Evolutionary conservation across 2,888 invertebrate genomes (phyloP).

Genomic region (Augiades crinisus): DNA sequence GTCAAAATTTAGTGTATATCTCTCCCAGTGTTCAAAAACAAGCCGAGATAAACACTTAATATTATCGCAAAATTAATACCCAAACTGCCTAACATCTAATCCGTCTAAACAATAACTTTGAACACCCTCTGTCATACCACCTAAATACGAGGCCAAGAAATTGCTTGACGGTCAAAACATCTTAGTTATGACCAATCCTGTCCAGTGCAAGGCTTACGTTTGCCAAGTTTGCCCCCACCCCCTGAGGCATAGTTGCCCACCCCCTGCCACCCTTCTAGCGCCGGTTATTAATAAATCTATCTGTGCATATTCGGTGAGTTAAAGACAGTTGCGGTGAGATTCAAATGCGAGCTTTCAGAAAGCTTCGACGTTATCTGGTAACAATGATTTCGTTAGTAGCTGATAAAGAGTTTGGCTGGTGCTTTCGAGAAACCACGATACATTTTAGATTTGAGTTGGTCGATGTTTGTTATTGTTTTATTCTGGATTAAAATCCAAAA

Average conservation of each 20-base stretch:
- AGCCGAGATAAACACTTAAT: slow-evolving; percentile 40
- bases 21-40: slow-evolving; percentile 24
- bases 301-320: slow-evolving; percentile 69
- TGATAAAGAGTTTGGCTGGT: slow-evolving; percentile 12
- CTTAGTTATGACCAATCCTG: slow-evolving; percentile 81
- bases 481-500: too few relatives aligned
- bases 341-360: slow-evolving; percentile 27
- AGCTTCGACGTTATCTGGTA: slow-evolving; percentile 38
- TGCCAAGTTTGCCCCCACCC: slow-evolving; percentile 69
- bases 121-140: slow-evolving; percentile 63
- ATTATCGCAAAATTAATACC: slow-evolving; percentile 56
- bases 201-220: slow-evolving; percentile 76
- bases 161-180: slow-evolving; percentile 80
- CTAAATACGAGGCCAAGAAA: slow-evolving; percentile 68
- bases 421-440: too few relatives aligned
- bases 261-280: slow-evolving; percentile 43
- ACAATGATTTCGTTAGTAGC: slow-evolving; percentile 25
- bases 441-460: too few relatives aligned
- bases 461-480: too few relatives aligned
- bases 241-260: slow-evolving; percentile 58
- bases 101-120: slow-evolving; percentile 49
- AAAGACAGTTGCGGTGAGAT: slow-evolving; percentile 62
- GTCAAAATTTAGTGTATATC: neutral
- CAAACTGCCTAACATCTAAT: slow-evolving; percentile 44
- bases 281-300: slow-evolving; percentile 78